phyloP scores from a whole-genome alignment of 2,888 invertebrate genomes.

The Meteorus cinctellus region DNA sequence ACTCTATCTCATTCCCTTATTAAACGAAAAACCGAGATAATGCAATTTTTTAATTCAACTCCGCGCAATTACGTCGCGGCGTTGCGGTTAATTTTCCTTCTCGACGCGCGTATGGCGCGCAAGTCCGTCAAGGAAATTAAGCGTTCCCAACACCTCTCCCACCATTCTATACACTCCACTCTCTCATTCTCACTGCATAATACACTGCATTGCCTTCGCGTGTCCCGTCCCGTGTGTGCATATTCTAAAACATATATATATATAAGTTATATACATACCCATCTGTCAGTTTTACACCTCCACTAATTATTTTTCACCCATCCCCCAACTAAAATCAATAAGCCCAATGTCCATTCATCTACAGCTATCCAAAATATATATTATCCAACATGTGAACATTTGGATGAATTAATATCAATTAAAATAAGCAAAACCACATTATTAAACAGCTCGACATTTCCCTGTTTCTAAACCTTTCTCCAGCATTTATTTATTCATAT shows the following conservation, averaged over 20 bases:
- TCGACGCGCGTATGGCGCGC: slow-evolving; percentile 27
- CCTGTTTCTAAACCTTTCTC: neutral
- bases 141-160: slow-evolving; percentile 28
- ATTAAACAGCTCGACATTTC: neutral
- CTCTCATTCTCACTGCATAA: slow-evolving; percentile 12
- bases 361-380: neutral
- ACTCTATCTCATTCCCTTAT: slow-evolving; percentile 35
- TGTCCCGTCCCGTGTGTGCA: slow-evolving; percentile 16
- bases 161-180: neutral
- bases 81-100: slow-evolving; percentile 44
- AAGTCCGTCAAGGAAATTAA: slow-evolving; percentile 44
- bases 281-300: slow-evolving; percentile 36
- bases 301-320: slow-evolving; percentile 33
- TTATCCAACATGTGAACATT: neutral
- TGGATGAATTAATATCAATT: neutral
- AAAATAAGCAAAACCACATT: slow-evolving; percentile 7
- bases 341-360: slow-evolving; percentile 20
- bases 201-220: slow-evolving; percentile 7
- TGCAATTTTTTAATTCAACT: slow-evolving; percentile 44
- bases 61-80: slow-evolving; percentile 42
- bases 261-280: neutral
- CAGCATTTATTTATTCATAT: too few relatives aligned
- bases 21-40: slow-evolving; percentile 44
- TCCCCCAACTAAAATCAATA: slow-evolving; percentile 33
- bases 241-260: neutral